These are phyloP conservation scores for Schizothorax lantsangensis DNA, from an alignment of 2,797 vertebrate genomes.

Conservation along the genomic window DNA sequence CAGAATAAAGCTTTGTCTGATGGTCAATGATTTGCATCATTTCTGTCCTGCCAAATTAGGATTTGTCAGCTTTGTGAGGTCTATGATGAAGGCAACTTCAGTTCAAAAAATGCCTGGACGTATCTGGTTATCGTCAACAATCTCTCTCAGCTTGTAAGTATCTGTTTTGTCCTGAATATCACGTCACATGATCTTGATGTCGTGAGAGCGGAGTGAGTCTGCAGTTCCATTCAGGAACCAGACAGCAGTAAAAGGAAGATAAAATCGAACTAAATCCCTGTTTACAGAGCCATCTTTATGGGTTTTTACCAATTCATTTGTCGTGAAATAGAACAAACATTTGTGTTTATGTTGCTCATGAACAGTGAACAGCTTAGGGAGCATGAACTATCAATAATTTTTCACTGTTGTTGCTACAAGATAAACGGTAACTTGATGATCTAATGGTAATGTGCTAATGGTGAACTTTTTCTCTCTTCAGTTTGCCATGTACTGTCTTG, in stretches of 20 bases:
- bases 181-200: not conserved
- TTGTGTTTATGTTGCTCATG: not conserved
- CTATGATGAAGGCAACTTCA: slow-evolving; percentile 98
- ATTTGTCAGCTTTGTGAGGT: slow-evolving; percentile 90
- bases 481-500: slow-evolving; percentile 99
- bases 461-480: slow-evolving; percentile 63
- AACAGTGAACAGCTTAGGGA: not conserved
- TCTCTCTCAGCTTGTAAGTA: slow-evolving; percentile 91
- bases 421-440: not conserved
- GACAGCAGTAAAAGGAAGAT: not conserved
- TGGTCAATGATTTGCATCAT: not conserved
- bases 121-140: slow-evolving; percentile 98
- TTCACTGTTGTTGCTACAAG: not conserved
- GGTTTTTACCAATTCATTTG: not conserved
- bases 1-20: not conserved
- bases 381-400: not conserved
- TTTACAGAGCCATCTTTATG: not conserved
- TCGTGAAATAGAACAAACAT: not conserved
- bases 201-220: not conserved
- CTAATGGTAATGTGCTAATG: not conserved
- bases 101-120: slow-evolving; percentile 94
- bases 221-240: not conserved
- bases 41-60: slow-evolving; percentile 68
- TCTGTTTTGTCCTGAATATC: not conserved
- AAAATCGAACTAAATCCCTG: not conserved